A percentile compares a stretch with the other conserved stretches of the same genome.
Conservation (phyloP, 2,888 invertebrate genomes). For the Conchocele bisecta region DNA sequence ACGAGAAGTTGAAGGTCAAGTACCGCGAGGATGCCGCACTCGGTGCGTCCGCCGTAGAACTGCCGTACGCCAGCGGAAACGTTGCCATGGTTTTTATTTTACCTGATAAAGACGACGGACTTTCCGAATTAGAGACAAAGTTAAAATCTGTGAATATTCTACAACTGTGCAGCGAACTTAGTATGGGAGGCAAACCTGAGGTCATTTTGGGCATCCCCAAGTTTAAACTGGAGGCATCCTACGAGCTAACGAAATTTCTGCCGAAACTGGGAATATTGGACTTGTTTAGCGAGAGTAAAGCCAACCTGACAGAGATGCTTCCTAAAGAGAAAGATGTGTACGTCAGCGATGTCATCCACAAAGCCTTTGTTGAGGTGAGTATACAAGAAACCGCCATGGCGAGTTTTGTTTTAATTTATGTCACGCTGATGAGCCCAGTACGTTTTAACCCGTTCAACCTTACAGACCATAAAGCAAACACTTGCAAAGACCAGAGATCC, state of each 20-base stretch:
- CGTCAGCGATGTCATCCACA: constrained; percentile 58
- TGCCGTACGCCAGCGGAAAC: constrained; percentile 86
- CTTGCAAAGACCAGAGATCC: too few relatives aligned
- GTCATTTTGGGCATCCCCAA: constrained; percentile 64
- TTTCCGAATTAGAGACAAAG: constrained; percentile 33
- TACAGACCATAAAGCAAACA: too few relatives aligned
- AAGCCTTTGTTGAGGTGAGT: constrained; percentile 57
- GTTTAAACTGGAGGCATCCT: constrained; percentile 62
- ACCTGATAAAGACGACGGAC: constrained; percentile 52
- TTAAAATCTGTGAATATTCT: constrained; percentile 11
- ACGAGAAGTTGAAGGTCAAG: constrained; percentile 86
- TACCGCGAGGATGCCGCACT: constrained; percentile 84
- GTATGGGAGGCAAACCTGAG: not conserved
- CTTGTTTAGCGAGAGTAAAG: constrained; percentile 57
- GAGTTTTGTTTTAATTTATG: too few relatives aligned
- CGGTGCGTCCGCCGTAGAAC: constrained; percentile 89
- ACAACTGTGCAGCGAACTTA: not conserved
- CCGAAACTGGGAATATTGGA: constrained; percentile 66
- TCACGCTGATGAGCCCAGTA: too few relatives aligned
- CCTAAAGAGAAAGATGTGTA: constrained; percentile 6
- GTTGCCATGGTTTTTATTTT: constrained; percentile 47
- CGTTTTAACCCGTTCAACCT: too few relatives aligned
- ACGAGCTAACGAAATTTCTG: constrained; percentile 56
- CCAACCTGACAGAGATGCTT: constrained; percentile 51
- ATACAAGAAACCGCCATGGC: constrained; percentile 55